Conservation (phyloP, 2,888 invertebrate species). For the Lasiommata megera region DNA sequence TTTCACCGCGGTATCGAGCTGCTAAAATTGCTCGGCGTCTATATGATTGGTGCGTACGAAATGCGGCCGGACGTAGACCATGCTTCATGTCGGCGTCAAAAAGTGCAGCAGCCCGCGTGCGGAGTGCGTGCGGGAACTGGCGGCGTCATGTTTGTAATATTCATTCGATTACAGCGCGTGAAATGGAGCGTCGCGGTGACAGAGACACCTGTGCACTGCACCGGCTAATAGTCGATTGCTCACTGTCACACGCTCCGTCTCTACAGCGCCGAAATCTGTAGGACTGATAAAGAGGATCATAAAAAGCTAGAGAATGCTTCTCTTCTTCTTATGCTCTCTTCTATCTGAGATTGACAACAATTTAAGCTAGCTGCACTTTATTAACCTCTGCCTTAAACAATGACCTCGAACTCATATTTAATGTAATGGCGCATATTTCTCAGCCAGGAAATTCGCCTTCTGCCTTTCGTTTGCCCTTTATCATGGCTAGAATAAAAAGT, state of each 20-base stretch:
- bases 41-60: constrained; percentile 35
- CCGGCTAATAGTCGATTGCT: neutral
- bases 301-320: too few relatives aligned
- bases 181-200: constrained; percentile 69
- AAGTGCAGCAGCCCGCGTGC: constrained; percentile 68
- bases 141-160: constrained; percentile 75
- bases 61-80: constrained; percentile 47
- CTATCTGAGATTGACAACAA: too few relatives aligned
- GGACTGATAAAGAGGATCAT: too few relatives aligned
- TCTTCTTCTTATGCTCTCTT: too few relatives aligned
- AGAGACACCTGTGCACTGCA: constrained; percentile 43
- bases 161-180: constrained; percentile 75
- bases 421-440: too few relatives aligned
- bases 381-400: too few relatives aligned
- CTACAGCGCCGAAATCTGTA: too few relatives aligned
- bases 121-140: constrained; percentile 56
- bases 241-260: neutral
- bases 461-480: too few relatives aligned
- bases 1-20: constrained; percentile 28
- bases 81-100: constrained; percentile 59
- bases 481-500: too few relatives aligned
- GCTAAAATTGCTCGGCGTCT: constrained; percentile 30
- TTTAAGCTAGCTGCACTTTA: too few relatives aligned
- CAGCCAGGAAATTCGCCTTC: too few relatives aligned
- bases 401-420: too few relatives aligned